Evolutionary conservation across 2,888 invertebrate species (phyloP), one percentile per base, ranked within the genome.

Genomic region (Parnassius glacialis): DNA sequence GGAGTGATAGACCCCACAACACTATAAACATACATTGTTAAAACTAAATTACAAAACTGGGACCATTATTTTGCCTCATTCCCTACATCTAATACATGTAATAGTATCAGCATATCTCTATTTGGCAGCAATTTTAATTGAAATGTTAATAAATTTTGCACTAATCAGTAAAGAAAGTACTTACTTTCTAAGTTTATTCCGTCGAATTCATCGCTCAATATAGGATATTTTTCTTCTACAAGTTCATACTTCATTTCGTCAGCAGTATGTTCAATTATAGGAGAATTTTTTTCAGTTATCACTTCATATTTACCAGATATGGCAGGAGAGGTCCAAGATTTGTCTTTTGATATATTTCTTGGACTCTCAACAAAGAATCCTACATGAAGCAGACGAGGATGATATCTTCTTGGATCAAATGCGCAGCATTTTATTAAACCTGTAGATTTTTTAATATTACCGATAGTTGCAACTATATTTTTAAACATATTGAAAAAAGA

Each of bases 201-300:
- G 73, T 93, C 92, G 73, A 94, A 94, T 78, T 94, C 94, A 81
- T 95, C 93, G 67, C 80, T 84, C n/a, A 89, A 75, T 64, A 85
- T 70, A 72, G 84, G 68, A 78, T 80, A 76, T 78, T 78, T 68
- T 44, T 82, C 76, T 59, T 81, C 71, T 25, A 78, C 70, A 55
- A 34, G 7, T 34, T 34, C 34, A 34, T 34, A 34, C 7, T 82
- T 70, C 51, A 88, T 83, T 80, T 95, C 95, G 71, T 96, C 96
- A 59, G 93, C 94, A 20, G 96, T 93, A 78, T 97, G 95, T 68
- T 95, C 93, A 71, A 97, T 95, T 65, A 95, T 83, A 12, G 92
- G 85, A 0, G 95, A 88, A 78, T 96, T 95, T 68, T 93, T 92
- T 72, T 96, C 96, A 20, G 93, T 92, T 80, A 96, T 96, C 66